Conservation (phyloP, 2,113 vertebrate species). For the Ceratotherium simum region DNA sequence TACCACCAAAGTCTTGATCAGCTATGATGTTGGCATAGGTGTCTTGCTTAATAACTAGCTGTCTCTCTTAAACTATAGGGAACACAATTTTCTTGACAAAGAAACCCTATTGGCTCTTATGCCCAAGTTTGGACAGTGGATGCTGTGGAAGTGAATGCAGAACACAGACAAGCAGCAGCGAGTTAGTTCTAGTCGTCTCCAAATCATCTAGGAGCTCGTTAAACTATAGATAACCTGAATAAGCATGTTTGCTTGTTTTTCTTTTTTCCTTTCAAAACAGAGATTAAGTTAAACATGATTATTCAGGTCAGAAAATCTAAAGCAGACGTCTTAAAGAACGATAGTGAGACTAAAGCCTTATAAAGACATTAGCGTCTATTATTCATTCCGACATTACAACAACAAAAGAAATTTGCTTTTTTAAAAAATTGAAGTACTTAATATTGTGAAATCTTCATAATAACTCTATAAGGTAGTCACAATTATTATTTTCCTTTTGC, state of each 20-base stretch:
- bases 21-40: not conserved
- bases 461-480: not conserved
- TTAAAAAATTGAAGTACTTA: not conserved
- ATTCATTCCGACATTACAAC: not conserved
- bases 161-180: not conserved
- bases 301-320: conserved; percentile 26
- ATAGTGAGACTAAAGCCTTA: not conserved
- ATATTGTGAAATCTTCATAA: not conserved
- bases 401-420: not conserved
- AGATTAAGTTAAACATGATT: not conserved
- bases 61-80: not conserved
- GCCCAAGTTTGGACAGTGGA: not conserved
- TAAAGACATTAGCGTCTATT: not conserved
- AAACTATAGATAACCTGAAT: not conserved
- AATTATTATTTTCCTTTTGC: not conserved
- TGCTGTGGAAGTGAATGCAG: not conserved
- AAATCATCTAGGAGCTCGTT: not conserved
- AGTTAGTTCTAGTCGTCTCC: not conserved
- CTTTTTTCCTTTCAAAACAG: not conserved
- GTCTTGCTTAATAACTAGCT: not conserved
- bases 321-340: conserved; percentile 31
- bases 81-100: not conserved
- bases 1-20: not conserved
- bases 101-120: not conserved
- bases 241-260: not conserved